Evolutionary conservation across 2,797 vertebrate genomes (phyloP).

Genomic region (Acridotheres tristis): DNA sequence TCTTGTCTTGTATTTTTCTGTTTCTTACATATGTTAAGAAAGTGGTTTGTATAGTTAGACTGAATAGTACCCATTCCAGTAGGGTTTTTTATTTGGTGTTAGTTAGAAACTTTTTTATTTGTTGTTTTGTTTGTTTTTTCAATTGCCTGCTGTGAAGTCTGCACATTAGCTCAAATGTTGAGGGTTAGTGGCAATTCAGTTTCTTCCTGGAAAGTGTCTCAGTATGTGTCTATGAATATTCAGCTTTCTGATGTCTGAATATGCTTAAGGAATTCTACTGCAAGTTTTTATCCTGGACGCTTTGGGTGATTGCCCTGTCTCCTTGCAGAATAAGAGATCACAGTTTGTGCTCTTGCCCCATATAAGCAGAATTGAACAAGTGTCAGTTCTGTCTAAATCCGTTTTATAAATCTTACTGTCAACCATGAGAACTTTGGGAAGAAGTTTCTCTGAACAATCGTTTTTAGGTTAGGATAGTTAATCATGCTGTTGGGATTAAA

Average conservation of each 20-base stretch:
- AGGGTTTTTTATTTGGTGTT: background rate
- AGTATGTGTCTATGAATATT: background rate
- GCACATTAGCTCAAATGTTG: background rate
- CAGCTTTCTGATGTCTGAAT: background rate
- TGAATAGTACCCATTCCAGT: background rate
- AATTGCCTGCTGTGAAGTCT: background rate
- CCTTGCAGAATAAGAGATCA: background rate
- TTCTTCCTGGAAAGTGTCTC: background rate
- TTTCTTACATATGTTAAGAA: background rate
- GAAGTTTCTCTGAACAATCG: background rate
- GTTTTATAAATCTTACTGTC: background rate
- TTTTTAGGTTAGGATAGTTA: background rate
- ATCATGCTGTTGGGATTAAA: background rate
- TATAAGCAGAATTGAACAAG: background rate
- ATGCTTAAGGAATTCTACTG: background rate
- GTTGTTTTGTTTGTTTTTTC: background rate
- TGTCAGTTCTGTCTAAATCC: background rate
- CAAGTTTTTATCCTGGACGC: background rate
- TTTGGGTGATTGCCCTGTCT: background rate
- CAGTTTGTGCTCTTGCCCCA: background rate
- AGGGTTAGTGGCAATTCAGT: rapidly evolving
- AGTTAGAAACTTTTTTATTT: background rate
- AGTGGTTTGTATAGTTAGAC: background rate
- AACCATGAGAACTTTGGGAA: background rate
- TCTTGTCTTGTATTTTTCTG: background rate